Percentiles rank a stretch among this genome's conserved stretches.
These are phyloP conservation scores for Iguana delicatissima DNA, from an alignment of 2,797 vertebrate species.

Conservation along the genomic window DNA sequence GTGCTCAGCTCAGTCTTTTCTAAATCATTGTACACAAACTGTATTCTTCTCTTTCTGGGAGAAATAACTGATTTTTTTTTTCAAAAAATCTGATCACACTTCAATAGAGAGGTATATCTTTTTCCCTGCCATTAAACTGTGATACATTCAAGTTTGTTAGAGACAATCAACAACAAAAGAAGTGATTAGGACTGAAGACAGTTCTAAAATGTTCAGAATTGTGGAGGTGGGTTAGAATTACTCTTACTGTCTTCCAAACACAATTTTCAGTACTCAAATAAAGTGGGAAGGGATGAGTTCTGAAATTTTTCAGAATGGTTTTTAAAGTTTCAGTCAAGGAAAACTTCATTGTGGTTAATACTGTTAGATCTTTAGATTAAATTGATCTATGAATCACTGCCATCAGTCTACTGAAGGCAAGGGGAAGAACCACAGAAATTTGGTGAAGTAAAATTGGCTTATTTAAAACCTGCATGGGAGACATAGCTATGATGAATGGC, in stretches of 20 bases:
- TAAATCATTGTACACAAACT: neutral
- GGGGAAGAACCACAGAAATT: too few species aligned
- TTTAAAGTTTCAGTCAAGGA: neutral
- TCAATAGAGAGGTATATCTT: constrained; percentile 1
- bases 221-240: neutral
- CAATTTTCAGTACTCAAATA: neutral
- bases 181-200: neutral
- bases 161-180: neutral
- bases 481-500: too few species aligned
- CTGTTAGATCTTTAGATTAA: neutral
- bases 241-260: neutral
- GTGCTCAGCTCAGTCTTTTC: neutral
- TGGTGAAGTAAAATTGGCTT: too few species aligned
- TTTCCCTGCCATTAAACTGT: neutral
- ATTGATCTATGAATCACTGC: neutral
- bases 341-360: neutral
- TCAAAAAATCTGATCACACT: neutral
- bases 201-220: neutral
- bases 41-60: neutral
- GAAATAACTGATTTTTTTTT: neutral
- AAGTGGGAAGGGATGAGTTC: too few species aligned
- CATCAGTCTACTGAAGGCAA: neutral
- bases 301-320: neutral
- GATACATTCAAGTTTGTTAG: neutral
- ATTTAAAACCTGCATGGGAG: too few species aligned